Base-by-base conservation (phyloP, 1,140 invertebrate genomes). In the Drosophila ambigua region DNA sequence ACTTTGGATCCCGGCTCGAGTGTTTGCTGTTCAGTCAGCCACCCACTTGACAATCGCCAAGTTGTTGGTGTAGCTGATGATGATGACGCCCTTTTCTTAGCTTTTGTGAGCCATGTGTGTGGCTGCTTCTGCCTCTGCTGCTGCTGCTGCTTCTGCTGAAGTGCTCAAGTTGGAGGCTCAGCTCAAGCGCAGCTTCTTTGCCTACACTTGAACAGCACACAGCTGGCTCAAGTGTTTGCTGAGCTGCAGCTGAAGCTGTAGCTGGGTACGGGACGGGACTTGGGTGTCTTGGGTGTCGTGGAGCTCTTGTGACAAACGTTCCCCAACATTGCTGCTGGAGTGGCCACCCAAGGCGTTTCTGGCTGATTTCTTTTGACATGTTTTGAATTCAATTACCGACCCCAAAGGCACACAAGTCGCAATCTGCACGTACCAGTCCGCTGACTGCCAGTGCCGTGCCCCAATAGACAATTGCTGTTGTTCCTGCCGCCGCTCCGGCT, bases 361-460 rank as follows among this genome's bases (percentile, higher is more conserved):
- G 63, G 53, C 69, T 68, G 80, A 84, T 79, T 87, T 79, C 82
- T 72, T 85, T 85, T 87, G 83, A 82, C 82, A 87, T 87, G 78
- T 87, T 87, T 87, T 87, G 74, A 87, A 87, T 87, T 88, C 83
- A 87, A 85, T 85, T 85, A 85, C 78, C 77, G 45, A 66, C 55
- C 82, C 65, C 57, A 55, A 74, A 60, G 61, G 55, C 31, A 59
- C 71, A 31, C 28, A 54, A 45, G 57, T 68, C 65, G 15, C 59
- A 50, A 46, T 6, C 43, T 64, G 55, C 57, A 52, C 58, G 57
- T 57, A 46, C 49, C 57, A 20, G 20, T 20, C 20, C 20, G 20
- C 20, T 20, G 20, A 54, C 28, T 39, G 5, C 9, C 35, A 35
- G 31, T 9, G 9, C 8, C 31, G 31, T 31, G 28, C 28, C 31